Evolutionary conservation across 2,888 invertebrate species (phyloP).

Genomic region (Heliconius erato): DNA sequence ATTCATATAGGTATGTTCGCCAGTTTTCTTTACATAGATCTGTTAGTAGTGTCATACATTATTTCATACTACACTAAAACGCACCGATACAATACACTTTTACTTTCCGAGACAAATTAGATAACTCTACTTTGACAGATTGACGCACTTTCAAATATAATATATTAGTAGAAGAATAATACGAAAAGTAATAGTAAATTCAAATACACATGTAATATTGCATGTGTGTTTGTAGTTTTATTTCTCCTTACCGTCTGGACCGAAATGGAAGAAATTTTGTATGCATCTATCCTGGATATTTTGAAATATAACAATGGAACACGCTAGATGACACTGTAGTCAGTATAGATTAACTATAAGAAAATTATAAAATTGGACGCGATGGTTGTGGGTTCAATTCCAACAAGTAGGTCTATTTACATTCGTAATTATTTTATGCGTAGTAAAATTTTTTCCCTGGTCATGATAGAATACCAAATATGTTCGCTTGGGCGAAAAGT

Average conservation of each 20-base stretch:
- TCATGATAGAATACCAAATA: not conserved
- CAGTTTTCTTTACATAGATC: too few species aligned
- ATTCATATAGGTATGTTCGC: too few species aligned
- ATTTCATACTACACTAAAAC: not conserved
- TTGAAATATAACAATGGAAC: not conserved
- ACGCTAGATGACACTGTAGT: not conserved
- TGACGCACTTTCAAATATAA: not conserved
- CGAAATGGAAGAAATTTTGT: not conserved
- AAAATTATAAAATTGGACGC: not conserved
- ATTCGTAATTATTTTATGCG: too few species aligned
- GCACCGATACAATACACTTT: not conserved
- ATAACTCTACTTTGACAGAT: constrained; percentile 12
- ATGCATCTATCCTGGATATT: not conserved
- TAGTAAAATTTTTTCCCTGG: not conserved
- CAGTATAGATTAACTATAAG: not conserved
- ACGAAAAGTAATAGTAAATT: not conserved
- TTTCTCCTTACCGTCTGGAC: not conserved
- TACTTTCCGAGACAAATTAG: constrained; percentile 16
- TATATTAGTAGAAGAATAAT: not conserved
- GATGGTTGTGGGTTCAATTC: not conserved
- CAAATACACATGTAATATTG: not conserved
- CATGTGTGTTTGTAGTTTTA: not conserved
- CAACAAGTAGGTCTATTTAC: too few species aligned
- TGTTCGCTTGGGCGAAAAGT: not conserved
- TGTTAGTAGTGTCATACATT: not conserved